phyloP scores from a whole-genome alignment of 2,797 vertebrate genomes.

The Staurois parvus region DNA sequence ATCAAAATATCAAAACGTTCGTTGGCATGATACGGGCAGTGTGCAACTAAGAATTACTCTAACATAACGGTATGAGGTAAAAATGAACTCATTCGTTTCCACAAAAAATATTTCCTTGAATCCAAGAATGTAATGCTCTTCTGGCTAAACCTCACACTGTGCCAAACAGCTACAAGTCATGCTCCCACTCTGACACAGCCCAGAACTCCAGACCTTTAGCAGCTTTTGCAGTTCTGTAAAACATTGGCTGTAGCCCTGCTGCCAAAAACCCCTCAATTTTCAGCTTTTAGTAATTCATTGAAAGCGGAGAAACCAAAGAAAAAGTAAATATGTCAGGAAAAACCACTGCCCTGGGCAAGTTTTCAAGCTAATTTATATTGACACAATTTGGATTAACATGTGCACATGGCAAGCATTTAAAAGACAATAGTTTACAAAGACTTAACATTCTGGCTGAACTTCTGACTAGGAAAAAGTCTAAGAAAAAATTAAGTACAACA shows the following conservation, averaged over 20 bases:
- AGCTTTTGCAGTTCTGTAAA: conserved; percentile 12
- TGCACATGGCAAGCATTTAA: conserved; percentile 35
- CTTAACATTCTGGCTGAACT: conserved; percentile 36
- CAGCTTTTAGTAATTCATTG: conserved; percentile 30
- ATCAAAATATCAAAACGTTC: no score
- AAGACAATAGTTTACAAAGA: conserved; percentile 30
- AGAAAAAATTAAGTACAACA: background rate
- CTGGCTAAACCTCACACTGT: background rate
- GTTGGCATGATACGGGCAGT: no score
- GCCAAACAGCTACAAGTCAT: conserved; percentile 8
- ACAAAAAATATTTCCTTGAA: background rate
- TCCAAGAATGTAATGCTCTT: background rate
- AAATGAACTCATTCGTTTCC: background rate
- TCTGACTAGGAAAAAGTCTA: background rate
- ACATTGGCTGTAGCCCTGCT: conserved; percentile 1
- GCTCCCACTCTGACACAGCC: conserved; percentile 35
- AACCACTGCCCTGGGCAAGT: conserved; percentile 12
- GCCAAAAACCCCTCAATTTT: conserved; percentile 28
- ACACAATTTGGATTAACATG: conserved; percentile 27
- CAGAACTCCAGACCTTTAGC: conserved; percentile 28
- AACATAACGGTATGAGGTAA: no score
- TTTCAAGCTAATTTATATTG: conserved; percentile 34
- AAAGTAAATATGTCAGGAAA: conserved; percentile 46
- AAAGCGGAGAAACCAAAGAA: background rate
- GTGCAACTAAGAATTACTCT: no score